Base-by-base conservation (phyloP, 2,113 vertebrate genomes). In the Dendropsophus ebraccatus region DNA sequence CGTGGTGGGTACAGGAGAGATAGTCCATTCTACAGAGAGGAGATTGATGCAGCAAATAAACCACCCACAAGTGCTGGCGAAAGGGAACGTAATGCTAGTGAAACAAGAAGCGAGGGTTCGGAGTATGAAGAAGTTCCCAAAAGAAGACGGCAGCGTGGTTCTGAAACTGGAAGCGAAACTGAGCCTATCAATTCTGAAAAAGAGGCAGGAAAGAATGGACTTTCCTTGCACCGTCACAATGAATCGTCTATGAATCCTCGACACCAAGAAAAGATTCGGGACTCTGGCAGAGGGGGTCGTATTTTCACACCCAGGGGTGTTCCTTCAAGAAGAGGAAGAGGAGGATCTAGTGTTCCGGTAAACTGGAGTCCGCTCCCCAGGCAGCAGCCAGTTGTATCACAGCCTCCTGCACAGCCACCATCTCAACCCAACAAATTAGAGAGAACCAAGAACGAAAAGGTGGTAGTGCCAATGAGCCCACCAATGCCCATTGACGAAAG, bases 101-200 rank as follows among this genome's bases (percentile, higher is more conserved):
- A 97, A 90, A 98, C 97, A 0, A 93, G 96, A 16, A 97, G 96
- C 0, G 96, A 97, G 90, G 96, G 96, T 23, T 97, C 96, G 0
- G 97, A 98, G 86, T 97, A 98, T 5, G 96, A 98, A 88, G 97
- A 98, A 88, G 95, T 98, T 21, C 97, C 97, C 47, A 98, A 97
- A 88, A 92, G 97, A n/a, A 93, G 96, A 2, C 87, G 96, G 52
- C 96, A 98, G 88, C 91, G 96, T 1, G 97, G 96, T 35, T 97
- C 97, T 0, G 96, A 97, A 89, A 97, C 96, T 0, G 97, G 96
- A 87, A 97, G 96, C 0, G 96, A 97, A 89, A 97, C 96, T 21
- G 96, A 97, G 14, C 89, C 94, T 1, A 94, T 93, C 12, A 95
- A 94, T 16, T 97, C 96, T 0, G 97, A 98, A 91, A 97, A 96